Conservation (phyloP, 2,797 vertebrate genomes). For the Anniella stebbinsi region DNA sequence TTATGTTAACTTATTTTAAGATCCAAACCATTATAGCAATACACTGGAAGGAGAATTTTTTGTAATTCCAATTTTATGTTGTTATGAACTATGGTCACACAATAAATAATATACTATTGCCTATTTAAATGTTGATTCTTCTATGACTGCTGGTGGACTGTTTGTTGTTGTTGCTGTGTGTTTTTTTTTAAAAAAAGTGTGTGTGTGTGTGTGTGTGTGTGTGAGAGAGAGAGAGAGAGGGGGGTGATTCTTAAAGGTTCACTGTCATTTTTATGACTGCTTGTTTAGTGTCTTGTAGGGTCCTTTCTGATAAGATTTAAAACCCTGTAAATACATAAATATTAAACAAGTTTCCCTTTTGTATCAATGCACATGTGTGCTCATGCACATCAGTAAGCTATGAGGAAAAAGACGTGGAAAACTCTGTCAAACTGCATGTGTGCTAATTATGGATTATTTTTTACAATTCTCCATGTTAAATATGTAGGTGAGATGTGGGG, state of each 20-base stretch:
- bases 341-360: background rate
- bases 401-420: background rate
- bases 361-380: background rate
- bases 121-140: background rate
- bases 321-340: background rate
- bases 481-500: no score
- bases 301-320: background rate
- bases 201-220: no score
- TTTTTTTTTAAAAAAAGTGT: no score
- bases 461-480: background rate
- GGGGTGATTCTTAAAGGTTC: no score
- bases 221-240: no score
- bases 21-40: no score
- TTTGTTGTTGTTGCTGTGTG: background rate
- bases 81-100: no score
- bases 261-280: background rate
- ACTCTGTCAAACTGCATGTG: background rate
- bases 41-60: no score
- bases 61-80: no score
- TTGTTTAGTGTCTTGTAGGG: background rate
- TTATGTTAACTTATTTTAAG: no score
- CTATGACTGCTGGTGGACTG: background rate
- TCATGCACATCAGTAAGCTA: background rate
- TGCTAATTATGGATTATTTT: background rate
- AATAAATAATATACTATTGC: no score